Evolutionary conservation across 1,140 invertebrate species (phyloP), one percentile per base, ranked within the genome.

Genomic region (Hycleus cichorii): DNA sequence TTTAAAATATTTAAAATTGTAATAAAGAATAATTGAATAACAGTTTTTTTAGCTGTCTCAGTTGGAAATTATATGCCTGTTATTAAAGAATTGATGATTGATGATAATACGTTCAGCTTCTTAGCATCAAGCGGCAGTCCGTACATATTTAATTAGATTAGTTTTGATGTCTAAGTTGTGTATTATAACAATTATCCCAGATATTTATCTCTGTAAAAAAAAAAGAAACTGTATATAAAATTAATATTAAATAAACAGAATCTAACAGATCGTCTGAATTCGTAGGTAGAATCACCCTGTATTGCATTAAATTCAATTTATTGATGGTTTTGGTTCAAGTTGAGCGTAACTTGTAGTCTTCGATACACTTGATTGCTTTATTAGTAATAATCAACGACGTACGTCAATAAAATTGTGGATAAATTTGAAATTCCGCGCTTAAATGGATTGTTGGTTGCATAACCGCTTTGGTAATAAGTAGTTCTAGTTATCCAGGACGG

Each of bases 171-270:
- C 64, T 66, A 60, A 68, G 63, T 66, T 68, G 63, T 68, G 64
- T 68, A 68, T 46, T 68, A 68, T 68, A 68, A 66, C 63, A 57
- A 65, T 68, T 68, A 68, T 68, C 60, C 63, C 59, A 60, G 62
- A 64, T 66, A 68, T 65, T 63, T 68, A 65, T 64, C 56, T 68
- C 63, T 68, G 63, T 64, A 63, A 59, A 64, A 63, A 63, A 57
- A 54, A 49, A 32, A 7, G 7, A 32, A 32, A 32, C 7, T 64
- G 64, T 65, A 65, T 65, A 65, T 65, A 65, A 61, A 57, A 60
- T 61, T 57, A 61, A 64, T 57, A 64, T 57, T 64, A 57, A 64
- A 60, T 60, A 60, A 51, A 60, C 45, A 53, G 51, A 60, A 40
- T 56, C 38, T 59, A 55, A 55, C 11, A 32, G 32, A 5, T 5